Evolutionary conservation across 2,888 invertebrate species (phyloP), one percentile per base, ranked within the genome.

Genomic region (Pandemis cinnamomeana): DNA sequence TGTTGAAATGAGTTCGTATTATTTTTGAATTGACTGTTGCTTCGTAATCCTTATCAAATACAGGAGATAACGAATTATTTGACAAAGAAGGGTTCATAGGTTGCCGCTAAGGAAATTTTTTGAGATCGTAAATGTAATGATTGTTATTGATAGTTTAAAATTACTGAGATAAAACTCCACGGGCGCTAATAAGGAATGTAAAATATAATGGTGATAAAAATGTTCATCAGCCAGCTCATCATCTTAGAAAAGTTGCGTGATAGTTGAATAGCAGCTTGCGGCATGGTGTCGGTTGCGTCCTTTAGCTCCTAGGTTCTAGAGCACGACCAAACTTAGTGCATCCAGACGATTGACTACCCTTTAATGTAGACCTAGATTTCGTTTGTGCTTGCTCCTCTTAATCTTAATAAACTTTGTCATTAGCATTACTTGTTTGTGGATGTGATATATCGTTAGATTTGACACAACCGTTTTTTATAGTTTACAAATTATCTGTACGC

Each of bases 221-320:
- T 58, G 11, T 13, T 48, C 44, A 68, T 46, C 67, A 68, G 67
- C 67, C 44, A 80, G 78, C 80, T 81, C 80, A 78, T 75, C 77
- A 75, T 60, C 67, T 67, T 63, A 75, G 78, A 71, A 66, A 41
- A 15, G 66, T 66, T 62, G 58, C 69, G 68, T 69, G 69, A 41
- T 62, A 69, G 48, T 64, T 36, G 79, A 77, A 71, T 89, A 90
- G 88, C 78, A 82, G 92, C 92, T 93, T 92, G 90, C 85, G 89
- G 93, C 92, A 93, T 93, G 93, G 91, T 92, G 91, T 84, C 88
- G 90, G 90, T 68, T 72, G 15, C 15, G 46, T 71, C 69, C 48
- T 46, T 61, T 63, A 55, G 63, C 11, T 63, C 63, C 53, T 63
- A 71, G 51, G 44, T 69, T 20, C 4, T 15, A 42, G 80, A 81